A percentile compares a stretch with the other conserved stretches of the same genome.
Evolutionary conservation across 2,888 invertebrate genomes (phyloP).

Genomic region (Sympetrum striolatum): DNA sequence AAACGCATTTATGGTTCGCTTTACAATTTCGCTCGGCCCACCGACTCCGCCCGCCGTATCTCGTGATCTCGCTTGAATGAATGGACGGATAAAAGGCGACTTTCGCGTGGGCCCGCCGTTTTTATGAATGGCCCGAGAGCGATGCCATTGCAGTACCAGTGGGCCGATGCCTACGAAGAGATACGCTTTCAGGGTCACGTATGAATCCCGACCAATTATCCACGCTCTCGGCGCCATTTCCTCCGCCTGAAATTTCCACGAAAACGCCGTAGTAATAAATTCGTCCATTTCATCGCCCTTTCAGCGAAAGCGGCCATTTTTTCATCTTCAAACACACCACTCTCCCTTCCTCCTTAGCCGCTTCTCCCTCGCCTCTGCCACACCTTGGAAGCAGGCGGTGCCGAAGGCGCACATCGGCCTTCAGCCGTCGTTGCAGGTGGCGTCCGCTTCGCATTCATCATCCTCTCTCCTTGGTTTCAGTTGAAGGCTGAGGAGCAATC

Average conservation of each 20-base stretch:
- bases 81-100: background rate
- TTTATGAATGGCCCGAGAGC: constrained; percentile 5
- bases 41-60: background rate
- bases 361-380: background rate
- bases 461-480: background rate
- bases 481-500: background rate
- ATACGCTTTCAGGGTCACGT: background rate
- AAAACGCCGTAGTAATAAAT: background rate
- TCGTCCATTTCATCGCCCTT: background rate
- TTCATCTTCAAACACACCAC: background rate
- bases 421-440: constrained; percentile 36
- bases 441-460: constrained; percentile 41
- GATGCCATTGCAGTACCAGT: background rate
- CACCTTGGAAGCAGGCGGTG: background rate
- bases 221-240: background rate
- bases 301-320: background rate
- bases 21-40: background rate
- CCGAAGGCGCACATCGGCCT: constrained; percentile 19
- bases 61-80: background rate
- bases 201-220: background rate
- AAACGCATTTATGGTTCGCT: background rate
- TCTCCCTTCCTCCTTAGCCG: background rate
- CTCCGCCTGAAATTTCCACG: background rate
- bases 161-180: background rate
- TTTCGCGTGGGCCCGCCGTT: constrained; percentile 28